Evolutionary conservation across 2,888 invertebrate species (phyloP).

Genomic region (Luperina nickerlii): DNA sequence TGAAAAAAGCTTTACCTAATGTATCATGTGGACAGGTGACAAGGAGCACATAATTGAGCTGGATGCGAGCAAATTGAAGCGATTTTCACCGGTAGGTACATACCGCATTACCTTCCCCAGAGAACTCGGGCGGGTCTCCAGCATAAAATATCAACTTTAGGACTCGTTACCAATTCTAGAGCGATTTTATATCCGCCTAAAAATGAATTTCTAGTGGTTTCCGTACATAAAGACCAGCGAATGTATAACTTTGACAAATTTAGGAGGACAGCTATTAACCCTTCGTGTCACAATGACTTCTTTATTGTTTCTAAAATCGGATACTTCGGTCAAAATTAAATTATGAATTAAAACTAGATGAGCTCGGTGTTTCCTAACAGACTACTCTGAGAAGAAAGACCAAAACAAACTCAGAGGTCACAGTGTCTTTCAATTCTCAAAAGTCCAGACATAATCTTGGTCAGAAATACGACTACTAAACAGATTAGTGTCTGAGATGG

Average conservation of each 20-base stretch:
- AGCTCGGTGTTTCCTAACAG: neutral
- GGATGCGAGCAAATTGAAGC: slow-evolving; percentile 8
- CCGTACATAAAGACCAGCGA: neutral
- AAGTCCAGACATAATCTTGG: neutral
- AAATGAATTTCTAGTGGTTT: slow-evolving; percentile 7
- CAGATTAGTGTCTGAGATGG: neutral
- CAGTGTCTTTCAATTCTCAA: neutral
- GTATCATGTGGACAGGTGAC: slow-evolving; percentile 32
- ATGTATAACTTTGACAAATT: neutral
- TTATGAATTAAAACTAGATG: neutral
- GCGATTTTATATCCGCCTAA: slow-evolving; percentile 10
- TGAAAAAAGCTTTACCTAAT: slow-evolving; percentile 38
- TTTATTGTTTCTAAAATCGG: neutral
- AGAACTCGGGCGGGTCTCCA: neutral
- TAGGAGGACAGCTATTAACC: neutral
- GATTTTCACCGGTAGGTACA: neutral
- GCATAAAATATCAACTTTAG: slow-evolving; percentile 40
- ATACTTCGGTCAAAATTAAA: neutral
- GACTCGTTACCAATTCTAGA: slow-evolving; percentile 14
- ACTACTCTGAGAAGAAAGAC: too few species aligned
- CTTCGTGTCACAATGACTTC: too few species aligned
- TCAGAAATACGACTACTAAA: neutral
- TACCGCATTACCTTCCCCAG: neutral
- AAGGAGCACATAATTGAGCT: slow-evolving; percentile 1
- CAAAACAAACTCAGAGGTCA: neutral